Evolutionary conservation across 2,888 invertebrate genomes (phyloP), one percentile per base, ranked within the genome.

Genomic region (Spodoptera littoralis): DNA sequence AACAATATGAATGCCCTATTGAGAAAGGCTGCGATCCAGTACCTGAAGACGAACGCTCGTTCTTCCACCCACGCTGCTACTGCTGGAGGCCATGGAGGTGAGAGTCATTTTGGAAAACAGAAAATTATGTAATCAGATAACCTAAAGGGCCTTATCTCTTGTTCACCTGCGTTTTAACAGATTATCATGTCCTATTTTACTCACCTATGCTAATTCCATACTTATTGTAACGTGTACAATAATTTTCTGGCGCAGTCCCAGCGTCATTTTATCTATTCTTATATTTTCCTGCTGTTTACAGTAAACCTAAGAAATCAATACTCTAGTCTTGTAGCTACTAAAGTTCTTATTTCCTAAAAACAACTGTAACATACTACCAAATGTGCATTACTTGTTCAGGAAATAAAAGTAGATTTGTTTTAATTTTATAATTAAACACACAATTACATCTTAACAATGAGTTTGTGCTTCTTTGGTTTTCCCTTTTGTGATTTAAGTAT

Each of bases 71-170:
- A 92, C 64, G 83, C 93, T 51, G 93, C 94, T 51, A 89, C 91
- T 1, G 92, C 95, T 81, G 94, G 93, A 57, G 93, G 90, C 62
- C 93, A 93, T 84, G 93, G 93, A 85, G 94, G 94, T 94, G 78
- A 82, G 77, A 45, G 13, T 44, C 41, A 61, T 66, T 73, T 71
- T 65, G 66, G 51, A 59, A 68, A 68, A 70, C 55, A 43, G 42
- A 76, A 83, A 86, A 90, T 94, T 94, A 93, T 93, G 92, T 94
- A 94, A 94, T 83, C 86, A 84, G 82, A 76, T 93, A 93, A 92
- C 92, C 92, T 91, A 87, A 18, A 64, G 68, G 58, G 68, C 70
- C 83, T 89, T 88, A 88, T 88, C 88, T 82, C 52, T 57, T 65
- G 58, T 54, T 24, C 47, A 56, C 63, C 53, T 56, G 41, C 11